A percentile compares a stretch with the other conserved stretches of the same genome.
These are phyloP conservation scores for Pluvialis apricaria DNA, from an alignment of 2,113 vertebrate genomes.

Conservation along the genomic window DNA sequence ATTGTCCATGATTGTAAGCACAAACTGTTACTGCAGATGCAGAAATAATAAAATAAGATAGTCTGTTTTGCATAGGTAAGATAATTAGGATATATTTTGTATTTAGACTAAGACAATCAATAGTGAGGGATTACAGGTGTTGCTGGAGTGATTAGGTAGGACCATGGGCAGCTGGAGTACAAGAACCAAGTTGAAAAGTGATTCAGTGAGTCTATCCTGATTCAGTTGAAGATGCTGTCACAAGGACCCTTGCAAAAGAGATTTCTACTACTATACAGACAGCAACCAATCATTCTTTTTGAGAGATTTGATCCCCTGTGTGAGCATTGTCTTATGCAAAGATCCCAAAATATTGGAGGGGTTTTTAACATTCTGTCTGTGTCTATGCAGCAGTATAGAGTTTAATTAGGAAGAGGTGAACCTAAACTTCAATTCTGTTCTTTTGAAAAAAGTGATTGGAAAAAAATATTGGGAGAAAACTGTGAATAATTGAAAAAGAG, in stretches of 20 bases:
- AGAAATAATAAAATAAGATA: neutral
- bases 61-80: neutral
- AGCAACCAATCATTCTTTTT: neutral
- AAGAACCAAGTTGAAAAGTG: neutral
- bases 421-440: neutral
- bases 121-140: neutral
- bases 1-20: neutral
- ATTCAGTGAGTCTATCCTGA: neutral
- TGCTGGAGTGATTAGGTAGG: neutral
- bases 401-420: neutral
- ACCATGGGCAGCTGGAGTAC: neutral
- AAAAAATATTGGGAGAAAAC: neutral
- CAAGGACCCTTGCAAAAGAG: neutral
- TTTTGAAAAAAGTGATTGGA: neutral
- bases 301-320: neutral
- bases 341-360: rapidly evolving
- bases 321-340: neutral
- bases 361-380: neutral
- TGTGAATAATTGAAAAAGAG: neutral
- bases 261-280: neutral
- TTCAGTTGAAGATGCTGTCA: neutral
- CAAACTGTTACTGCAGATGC: neutral
- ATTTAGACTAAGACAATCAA: neutral
- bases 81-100: neutral
- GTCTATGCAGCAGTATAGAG: neutral